Conservation (phyloP, 2,888 invertebrate species). For the Hypomecis atomaria region DNA sequence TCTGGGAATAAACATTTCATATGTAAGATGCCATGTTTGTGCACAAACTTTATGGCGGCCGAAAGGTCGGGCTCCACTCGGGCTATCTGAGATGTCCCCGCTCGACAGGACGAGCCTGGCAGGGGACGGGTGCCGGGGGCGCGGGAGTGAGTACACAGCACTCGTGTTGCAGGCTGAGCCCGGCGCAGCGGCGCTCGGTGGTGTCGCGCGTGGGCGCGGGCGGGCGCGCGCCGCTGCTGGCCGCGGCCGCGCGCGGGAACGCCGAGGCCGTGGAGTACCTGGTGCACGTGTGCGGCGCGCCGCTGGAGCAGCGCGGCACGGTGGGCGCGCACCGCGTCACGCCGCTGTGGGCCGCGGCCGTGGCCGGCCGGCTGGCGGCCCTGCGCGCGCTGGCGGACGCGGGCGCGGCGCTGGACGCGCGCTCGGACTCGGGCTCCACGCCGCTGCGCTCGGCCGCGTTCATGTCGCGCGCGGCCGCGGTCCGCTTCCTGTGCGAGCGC, state of each 20-base stretch:
- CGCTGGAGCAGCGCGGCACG: constrained; percentile 93
- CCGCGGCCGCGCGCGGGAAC: constrained; percentile 92
- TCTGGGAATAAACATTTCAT: too few relatives aligned
- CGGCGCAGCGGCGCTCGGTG: constrained; percentile 87
- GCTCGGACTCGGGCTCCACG: constrained; percentile 94
- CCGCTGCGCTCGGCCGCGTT: constrained; percentile 96
- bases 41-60: too few relatives aligned
- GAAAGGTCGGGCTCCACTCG: too few relatives aligned
- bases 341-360: constrained; percentile 96
- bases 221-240: constrained; percentile 93
- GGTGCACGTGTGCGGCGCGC: constrained; percentile 91
- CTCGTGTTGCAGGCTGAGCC: constrained; percentile 39
- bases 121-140: too few relatives aligned
- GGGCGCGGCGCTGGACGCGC: constrained; percentile 94
- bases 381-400: constrained; percentile 91
- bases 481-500: constrained; percentile 89
- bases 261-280: constrained; percentile 94
- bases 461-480: constrained; percentile 93
- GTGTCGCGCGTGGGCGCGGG: constrained; percentile 87
- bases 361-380: constrained; percentile 91
- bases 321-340: constrained; percentile 92
- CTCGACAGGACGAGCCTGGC: too few relatives aligned
- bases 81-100: too few relatives aligned
- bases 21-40: too few relatives aligned
- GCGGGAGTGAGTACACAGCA: neutral